Percentiles rank a stretch among this genome's conserved stretches.
phyloP scores from a whole-genome alignment of 2,113 vertebrate genomes.

The Oceanites oceanicus region DNA sequence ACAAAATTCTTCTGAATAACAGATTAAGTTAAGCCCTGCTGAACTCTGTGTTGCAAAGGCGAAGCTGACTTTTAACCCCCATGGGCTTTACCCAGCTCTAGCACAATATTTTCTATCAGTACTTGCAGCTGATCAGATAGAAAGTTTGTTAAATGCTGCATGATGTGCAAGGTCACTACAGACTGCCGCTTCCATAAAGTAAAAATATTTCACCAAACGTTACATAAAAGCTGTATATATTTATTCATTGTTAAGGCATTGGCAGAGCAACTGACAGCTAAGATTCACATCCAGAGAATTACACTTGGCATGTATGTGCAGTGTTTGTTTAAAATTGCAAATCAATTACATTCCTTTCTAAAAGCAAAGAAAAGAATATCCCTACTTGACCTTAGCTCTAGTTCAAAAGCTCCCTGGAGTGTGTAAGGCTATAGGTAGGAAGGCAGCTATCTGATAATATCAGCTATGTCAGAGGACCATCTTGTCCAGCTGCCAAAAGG shows the following conservation, averaged over 20 bases:
- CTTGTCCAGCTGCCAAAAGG: neutral
- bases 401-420: neutral
- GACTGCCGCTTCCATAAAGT: neutral
- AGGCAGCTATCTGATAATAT: neutral
- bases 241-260: neutral
- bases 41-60: neutral
- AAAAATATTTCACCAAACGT: neutral
- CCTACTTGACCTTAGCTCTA: neutral
- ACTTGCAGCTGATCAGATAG: neutral
- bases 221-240: neutral
- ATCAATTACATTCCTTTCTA: neutral
- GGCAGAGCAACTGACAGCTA: neutral
- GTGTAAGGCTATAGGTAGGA: neutral
- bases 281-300: neutral
- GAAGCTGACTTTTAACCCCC: neutral
- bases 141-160: neutral
- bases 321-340: neutral
- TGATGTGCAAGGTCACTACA: neutral
- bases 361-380: neutral
- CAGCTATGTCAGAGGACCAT: neutral
- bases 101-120: neutral
- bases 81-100: neutral
- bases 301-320: neutral
- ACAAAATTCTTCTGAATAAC: neutral
- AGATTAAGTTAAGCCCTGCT: neutral